A percentile compares a stretch with the other conserved stretches of the same genome.
phyloP scores from a whole-genome alignment of 2,797 vertebrate species.

The Bufotes viridis region DNA sequence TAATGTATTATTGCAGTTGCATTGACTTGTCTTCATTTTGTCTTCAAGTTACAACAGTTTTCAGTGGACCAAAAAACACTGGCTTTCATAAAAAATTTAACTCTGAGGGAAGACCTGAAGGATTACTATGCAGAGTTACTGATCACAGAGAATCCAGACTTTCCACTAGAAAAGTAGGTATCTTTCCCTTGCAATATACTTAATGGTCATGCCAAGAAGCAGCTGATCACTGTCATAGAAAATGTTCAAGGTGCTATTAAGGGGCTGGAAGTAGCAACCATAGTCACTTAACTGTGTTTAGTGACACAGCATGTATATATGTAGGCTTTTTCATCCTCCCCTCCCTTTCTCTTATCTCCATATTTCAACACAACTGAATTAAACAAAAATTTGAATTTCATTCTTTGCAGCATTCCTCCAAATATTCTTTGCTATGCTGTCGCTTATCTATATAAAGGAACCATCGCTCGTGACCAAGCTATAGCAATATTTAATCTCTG shows the following conservation, averaged over 20 bases:
- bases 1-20: background rate
- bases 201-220: background rate
- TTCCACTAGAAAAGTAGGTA: conserved; percentile 8
- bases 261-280: background rate
- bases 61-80: conserved; percentile 19
- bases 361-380: background rate
- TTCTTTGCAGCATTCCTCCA: conserved; percentile 36
- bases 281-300: background rate
- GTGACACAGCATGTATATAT: background rate
- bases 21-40: background rate
- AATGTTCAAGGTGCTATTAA: background rate
- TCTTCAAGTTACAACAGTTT: conserved; percentile 49
- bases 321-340: background rate
- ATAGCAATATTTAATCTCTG: background rate
- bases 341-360: background rate
- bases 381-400: background rate
- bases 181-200: background rate
- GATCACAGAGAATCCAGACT: background rate
- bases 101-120: conserved; percentile 12
- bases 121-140: conserved; percentile 37
- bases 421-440: conserved; percentile 49
- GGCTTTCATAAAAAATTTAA: background rate
- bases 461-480: background rate
- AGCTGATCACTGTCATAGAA: background rate
- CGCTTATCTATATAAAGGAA: background rate